These are phyloP conservation scores for Drosophila borborema DNA, from an alignment of 2,888 invertebrate genomes.

Conservation along the genomic window DNA sequence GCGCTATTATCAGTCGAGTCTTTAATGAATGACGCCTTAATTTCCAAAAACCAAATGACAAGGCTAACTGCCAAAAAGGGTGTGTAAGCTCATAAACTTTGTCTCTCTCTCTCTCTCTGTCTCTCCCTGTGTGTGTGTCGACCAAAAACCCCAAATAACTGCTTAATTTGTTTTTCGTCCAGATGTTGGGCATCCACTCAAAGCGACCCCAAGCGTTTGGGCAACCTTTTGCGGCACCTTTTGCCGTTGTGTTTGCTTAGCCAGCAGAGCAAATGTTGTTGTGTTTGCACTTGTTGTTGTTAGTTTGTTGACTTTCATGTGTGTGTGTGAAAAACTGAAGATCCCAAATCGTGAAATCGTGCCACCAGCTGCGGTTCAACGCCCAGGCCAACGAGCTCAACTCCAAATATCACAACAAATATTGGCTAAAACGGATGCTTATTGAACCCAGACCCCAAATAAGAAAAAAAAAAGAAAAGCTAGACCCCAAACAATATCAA, in stretches of 20 bases:
- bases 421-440: slow-evolving; percentile 27
- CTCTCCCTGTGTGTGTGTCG: slow-evolving; percentile 1
- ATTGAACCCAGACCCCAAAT: not conserved
- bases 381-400: slow-evolving; percentile 45
- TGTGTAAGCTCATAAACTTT: slow-evolving; percentile 10
- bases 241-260: slow-evolving; percentile 38
- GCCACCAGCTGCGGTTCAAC: slow-evolving; percentile 61
- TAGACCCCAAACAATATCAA: slow-evolving; percentile 14
- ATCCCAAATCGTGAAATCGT: slow-evolving; percentile 24
- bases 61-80: slow-evolving; percentile 27
- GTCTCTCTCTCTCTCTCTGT: too few species aligned
- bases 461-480: too few species aligned
- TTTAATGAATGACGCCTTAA: slow-evolving; percentile 44
- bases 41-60: slow-evolving; percentile 34
- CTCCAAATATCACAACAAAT: not conserved
- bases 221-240: slow-evolving; percentile 60
- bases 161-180: slow-evolving; percentile 74
- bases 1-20: slow-evolving; percentile 39
- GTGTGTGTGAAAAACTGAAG: not conserved
- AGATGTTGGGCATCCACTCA: slow-evolving; percentile 34
- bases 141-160: slow-evolving; percentile 70
- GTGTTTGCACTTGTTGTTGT: slow-evolving; percentile 51
- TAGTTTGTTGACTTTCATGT: slow-evolving; percentile 72
- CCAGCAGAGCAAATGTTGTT: slow-evolving; percentile 41
- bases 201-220: slow-evolving; percentile 25